Conservation (phyloP, 2,797 vertebrate species). For the Sebastes paucispinis region DNA sequence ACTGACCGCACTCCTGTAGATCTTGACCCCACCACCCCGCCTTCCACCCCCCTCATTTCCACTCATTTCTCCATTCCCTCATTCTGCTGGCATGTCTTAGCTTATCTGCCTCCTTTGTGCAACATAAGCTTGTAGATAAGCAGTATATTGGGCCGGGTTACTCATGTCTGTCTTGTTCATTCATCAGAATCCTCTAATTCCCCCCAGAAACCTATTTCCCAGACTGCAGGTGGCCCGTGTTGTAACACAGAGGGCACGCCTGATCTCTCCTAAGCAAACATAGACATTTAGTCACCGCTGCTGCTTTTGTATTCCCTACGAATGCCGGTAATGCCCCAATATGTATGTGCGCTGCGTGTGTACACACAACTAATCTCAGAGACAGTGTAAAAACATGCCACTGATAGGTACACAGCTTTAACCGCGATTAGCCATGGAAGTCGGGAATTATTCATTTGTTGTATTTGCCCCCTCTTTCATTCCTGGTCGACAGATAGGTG, state of each 20-base stretch:
- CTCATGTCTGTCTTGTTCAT: constrained; percentile 80
- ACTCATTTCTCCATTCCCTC: constrained; percentile 48
- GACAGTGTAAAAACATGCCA: constrained; percentile 60
- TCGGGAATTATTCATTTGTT: constrained; percentile 63
- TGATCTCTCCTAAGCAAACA: constrained; percentile 72
- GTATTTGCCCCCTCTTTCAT: constrained; percentile 28
- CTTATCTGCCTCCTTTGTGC: constrained; percentile 81
- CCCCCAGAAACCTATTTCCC: constrained; percentile 66
- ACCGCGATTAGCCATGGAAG: constrained; percentile 57
- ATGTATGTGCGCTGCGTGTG: constrained; percentile 49
- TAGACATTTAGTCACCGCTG: constrained; percentile 75
- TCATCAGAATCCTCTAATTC: constrained; percentile 76
- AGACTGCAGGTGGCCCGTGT: constrained; percentile 74
- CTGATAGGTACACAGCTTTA: constrained; percentile 58
- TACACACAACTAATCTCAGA: constrained; percentile 71
- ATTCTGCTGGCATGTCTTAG: constrained; percentile 58
- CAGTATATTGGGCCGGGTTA: constrained; percentile 69
- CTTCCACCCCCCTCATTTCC: constrained; percentile 47
- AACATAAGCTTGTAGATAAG: constrained; percentile 81
- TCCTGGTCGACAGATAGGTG: constrained; percentile 51
- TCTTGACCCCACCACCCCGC: constrained; percentile 50
- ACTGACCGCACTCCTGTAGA: constrained; percentile 62
- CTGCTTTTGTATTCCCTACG: constrained; percentile 71
- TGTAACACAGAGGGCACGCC: constrained; percentile 61
- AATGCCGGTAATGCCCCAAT: constrained; percentile 61